Evolutionary conservation across 2,888 invertebrate species (phyloP).

Genomic region (Caenorhabditis uteleia): DNA sequence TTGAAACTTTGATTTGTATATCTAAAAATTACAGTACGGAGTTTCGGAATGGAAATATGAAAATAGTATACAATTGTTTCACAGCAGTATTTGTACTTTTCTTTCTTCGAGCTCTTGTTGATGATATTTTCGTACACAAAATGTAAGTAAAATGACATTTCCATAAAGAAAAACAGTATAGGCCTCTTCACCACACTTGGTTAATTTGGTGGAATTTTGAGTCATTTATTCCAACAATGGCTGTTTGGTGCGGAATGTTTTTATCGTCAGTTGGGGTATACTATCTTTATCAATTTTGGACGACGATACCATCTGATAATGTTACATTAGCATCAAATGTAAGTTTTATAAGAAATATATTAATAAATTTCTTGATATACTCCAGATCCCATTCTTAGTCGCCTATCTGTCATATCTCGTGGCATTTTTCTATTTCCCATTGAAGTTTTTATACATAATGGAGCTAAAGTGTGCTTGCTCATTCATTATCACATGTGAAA

Average conservation of each 20-base stretch:
- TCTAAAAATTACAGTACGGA: constrained; percentile 32
- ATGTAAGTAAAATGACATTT: constrained; percentile 44
- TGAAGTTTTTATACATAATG: constrained; percentile 59
- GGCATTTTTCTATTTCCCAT: constrained; percentile 61
- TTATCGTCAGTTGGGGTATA: constrained; percentile 56
- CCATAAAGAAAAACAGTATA: constrained; percentile 26
- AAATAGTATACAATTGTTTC: constrained; percentile 64
- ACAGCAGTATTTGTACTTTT: constrained; percentile 59
- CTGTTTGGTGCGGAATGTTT: constrained; percentile 63
- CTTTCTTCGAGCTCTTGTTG: constrained; percentile 55
- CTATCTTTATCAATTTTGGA: constrained; percentile 56
- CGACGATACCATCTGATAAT: constrained; percentile 49
- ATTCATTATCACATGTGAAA: constrained; percentile 68
- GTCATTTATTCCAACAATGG: constrained; percentile 59
- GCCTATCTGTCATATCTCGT: constrained; percentile 56
- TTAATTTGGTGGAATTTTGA: constrained; percentile 67
- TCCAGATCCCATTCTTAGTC: constrained; percentile 38
- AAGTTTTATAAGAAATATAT: not conserved
- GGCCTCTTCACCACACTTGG: constrained; percentile 67
- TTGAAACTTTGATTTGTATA: too few relatives aligned
- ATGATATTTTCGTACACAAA: constrained; percentile 58
- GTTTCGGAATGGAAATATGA: constrained; percentile 45
- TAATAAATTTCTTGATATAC: too few relatives aligned
- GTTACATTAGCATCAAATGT: not conserved
- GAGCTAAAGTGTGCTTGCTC: constrained; percentile 66